phyloP scores from a whole-genome alignment of 2,113 vertebrate species.

The Gorsachius goisagi region DNA sequence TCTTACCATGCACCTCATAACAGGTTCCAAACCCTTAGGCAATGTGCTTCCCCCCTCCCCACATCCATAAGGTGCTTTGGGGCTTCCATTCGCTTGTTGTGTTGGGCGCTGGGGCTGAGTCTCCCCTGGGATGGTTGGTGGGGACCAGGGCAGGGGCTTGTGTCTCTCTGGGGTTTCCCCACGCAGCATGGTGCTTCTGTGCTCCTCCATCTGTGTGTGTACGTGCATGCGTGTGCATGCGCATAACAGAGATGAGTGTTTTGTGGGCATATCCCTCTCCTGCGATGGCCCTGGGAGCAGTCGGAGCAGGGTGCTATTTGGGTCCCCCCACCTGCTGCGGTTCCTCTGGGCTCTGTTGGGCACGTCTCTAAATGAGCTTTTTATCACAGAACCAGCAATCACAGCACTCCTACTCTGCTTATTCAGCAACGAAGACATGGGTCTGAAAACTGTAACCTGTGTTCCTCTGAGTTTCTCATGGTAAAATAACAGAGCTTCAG shows the following conservation, averaged over 20 bases:
- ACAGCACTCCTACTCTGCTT: background rate
- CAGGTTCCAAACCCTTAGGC: background rate
- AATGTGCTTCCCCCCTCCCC: background rate
- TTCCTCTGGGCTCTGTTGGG: background rate
- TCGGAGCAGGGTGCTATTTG: background rate
- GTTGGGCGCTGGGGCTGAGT: background rate
- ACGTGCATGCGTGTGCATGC: fast-evolving
- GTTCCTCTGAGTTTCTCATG: background rate
- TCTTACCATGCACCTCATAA: background rate
- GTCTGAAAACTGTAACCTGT: background rate
- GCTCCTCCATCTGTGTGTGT: fast-evolving
- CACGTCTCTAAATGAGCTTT: background rate
- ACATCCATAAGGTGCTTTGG: background rate
- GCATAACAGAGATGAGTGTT: background rate
- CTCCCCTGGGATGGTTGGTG: background rate
- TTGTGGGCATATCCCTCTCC: background rate
- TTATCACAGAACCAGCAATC: background rate
- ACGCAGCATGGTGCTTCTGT: background rate
- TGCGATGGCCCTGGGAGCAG: fast-evolving
- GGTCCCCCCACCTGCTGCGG: background rate
- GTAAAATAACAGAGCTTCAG: background rate
- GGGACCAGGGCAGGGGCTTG: background rate
- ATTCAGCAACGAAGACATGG: background rate
- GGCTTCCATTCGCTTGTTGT: background rate
- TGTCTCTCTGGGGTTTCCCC: background rate